Evolutionary conservation across 2,888 invertebrate genomes (phyloP).

Genomic region (Phymatocera aterrima): DNA sequence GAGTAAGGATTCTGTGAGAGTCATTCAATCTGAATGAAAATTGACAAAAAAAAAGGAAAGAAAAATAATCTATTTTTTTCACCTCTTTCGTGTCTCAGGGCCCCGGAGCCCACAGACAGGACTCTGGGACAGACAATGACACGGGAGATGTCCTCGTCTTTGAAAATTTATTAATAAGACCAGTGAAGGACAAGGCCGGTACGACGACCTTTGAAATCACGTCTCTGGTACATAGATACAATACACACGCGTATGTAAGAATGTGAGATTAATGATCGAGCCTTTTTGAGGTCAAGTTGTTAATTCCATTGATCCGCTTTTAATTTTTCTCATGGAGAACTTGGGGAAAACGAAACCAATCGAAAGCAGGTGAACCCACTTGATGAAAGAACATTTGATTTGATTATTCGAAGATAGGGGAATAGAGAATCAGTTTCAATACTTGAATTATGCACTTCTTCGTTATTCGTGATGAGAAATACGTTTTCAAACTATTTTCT

Average conservation of each 20-base stretch:
- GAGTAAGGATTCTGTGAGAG: background rate
- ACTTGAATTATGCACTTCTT: too few species aligned
- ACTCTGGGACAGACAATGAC: background rate
- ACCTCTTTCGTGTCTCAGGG: background rate
- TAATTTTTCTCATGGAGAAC: too few species aligned
- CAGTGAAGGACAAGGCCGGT: slow-evolving; percentile 15
- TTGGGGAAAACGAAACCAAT: too few species aligned
- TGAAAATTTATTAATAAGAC: slow-evolving; percentile 15
- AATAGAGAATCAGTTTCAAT: too few species aligned
- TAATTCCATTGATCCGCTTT: too few species aligned
- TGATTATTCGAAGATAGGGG: too few species aligned
- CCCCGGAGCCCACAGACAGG: background rate
- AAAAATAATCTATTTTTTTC: background rate
- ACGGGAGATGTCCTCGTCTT: slow-evolving; percentile 16
- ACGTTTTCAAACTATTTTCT: too few species aligned
- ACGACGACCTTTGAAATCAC: background rate
- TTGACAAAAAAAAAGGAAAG: background rate
- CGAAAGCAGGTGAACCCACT: too few species aligned
- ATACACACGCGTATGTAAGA: background rate
- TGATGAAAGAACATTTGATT: too few species aligned
- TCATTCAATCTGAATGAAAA: background rate
- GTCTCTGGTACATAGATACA: background rate
- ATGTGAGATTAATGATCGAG: background rate
- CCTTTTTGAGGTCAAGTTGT: too few species aligned
- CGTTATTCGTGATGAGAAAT: too few species aligned